A percentile compares a stretch with the other conserved stretches of the same genome.
Evolutionary conservation across 2,113 vertebrate genomes (phyloP).

Genomic region (Elephantulus edwardii): DNA sequence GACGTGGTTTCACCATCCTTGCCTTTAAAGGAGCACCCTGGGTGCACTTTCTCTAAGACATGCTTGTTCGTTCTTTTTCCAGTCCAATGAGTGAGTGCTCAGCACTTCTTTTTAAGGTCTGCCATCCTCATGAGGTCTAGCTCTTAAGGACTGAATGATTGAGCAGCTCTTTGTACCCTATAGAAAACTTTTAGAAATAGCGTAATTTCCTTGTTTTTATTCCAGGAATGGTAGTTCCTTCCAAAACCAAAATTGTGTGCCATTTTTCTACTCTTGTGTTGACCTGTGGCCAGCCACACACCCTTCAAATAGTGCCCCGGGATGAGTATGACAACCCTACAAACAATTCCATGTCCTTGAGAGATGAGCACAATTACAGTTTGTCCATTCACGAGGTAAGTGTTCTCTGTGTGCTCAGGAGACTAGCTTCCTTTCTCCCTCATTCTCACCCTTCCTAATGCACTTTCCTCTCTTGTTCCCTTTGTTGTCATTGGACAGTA

Average conservation of each 20-base stretch:
- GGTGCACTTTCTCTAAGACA: too few relatives aligned
- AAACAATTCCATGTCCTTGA: slow-evolving; percentile 92
- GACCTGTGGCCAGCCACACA: slow-evolving; percentile 94
- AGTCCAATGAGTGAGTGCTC: too few relatives aligned
- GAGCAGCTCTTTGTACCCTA: neutral
- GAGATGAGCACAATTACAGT: slow-evolving; percentile 94
- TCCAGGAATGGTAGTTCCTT: slow-evolving; percentile 95
- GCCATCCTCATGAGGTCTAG: neutral
- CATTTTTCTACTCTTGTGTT: slow-evolving; percentile 98
- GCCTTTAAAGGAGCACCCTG: too few relatives aligned
- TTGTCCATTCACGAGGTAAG: slow-evolving; percentile 87
- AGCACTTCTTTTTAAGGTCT: neutral
- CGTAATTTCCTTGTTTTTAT: slow-evolving; percentile 58
- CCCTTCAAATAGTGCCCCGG: slow-evolving; percentile 95
- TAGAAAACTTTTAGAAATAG: neutral
- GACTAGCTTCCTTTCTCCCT: neutral
- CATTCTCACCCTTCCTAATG: neutral
- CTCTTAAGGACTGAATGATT: too few relatives aligned
- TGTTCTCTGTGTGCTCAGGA: neutral
- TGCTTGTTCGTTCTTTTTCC: too few relatives aligned
- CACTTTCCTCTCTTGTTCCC: neutral
- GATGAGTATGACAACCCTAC: slow-evolving; percentile 98
- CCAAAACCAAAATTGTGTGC: slow-evolving; percentile 97
- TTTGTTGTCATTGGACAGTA: neutral
- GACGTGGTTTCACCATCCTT: too few relatives aligned